Evolutionary conservation across 2,888 invertebrate genomes (phyloP).

Genomic region (Cynaeus angustus): DNA sequence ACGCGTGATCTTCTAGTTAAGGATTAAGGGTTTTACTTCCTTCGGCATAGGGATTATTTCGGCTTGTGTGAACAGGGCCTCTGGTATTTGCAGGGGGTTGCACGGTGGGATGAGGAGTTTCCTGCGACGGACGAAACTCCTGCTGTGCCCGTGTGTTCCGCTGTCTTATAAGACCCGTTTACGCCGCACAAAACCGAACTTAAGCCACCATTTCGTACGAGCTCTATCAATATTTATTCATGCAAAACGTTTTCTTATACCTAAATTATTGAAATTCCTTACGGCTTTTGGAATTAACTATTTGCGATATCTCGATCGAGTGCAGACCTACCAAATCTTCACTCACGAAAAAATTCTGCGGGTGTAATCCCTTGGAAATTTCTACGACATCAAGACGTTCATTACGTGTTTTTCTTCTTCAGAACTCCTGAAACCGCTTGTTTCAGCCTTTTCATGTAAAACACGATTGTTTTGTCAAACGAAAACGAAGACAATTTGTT

Average conservation of each 20-base stretch:
- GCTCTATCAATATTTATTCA: constrained; percentile 51
- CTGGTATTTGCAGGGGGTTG: constrained; percentile 53
- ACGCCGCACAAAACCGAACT: constrained; percentile 47
- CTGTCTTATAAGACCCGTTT: constrained; percentile 46
- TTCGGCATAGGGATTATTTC: constrained; percentile 65
- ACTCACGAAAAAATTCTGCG: neutral
- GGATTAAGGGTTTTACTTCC: constrained; percentile 67
- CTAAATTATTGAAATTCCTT: constrained; percentile 45
- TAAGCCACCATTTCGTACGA: constrained; percentile 42
- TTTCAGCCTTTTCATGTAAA: neutral
- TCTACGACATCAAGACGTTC: neutral
- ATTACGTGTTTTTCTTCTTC: neutral
- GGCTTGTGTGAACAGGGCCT: constrained; percentile 62
- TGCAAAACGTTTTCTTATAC: constrained; percentile 47
- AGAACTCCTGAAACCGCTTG: neutral
- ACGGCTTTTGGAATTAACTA: constrained; percentile 37
- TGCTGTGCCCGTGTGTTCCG: constrained; percentile 48
- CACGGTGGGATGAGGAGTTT: constrained; percentile 30
- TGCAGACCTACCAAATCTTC: neutral
- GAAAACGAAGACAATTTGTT: constrained; percentile 1
- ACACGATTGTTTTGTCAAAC: neutral
- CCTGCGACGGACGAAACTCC: constrained; percentile 51
- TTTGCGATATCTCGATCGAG: constrained; percentile 28
- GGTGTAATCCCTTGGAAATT: neutral
- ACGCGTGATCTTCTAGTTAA: constrained; percentile 54